Base-by-base conservation (phyloP, 1,140 invertebrate genomes). In the Euglossa dilemma region DNA sequence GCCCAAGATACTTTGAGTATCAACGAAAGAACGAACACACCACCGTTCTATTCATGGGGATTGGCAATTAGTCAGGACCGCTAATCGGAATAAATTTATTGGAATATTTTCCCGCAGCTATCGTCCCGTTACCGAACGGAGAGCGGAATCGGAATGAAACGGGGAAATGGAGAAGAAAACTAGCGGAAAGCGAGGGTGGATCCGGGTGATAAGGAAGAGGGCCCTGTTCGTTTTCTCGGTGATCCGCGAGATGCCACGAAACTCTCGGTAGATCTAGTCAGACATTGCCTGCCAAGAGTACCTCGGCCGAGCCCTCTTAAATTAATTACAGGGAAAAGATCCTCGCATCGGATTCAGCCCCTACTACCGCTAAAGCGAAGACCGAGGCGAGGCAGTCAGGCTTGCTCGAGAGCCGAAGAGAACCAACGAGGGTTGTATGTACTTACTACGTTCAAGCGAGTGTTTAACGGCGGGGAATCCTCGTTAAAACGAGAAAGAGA, bases 241-340 rank as follows among this genome's bases (percentile, higher is more conserved):
- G 83, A 85, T 88, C 87, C 87, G 87, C 86, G 87, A 88, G 79
- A 88, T 85, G 86, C 87, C 79, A 85, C 54, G 80, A 75, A 80
- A 78, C 74, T 83, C 84, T 74, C n/a, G 61, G 59, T 25, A 67
- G 69, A 78, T 69, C 79, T 85, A 73, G 80, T 57, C 83, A 72
- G 78, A 78, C 69, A 63, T 76, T 73, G 78, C 50, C 73, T 71
- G 67, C 63, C 80, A 76, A 71, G 82, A 90, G 89, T 87, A 87
- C 87, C 90, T 91, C 87, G 86, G 87, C 77, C 83, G 88, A 91
- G 90, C 91, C 91, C 91, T 91, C 91, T 92, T 92, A 92, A 92
- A 92, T 92, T 92, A 92, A 92, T 92, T 92, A 92, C 92, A 92
- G 91, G 90, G 91, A 92, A 92, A 92, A 92, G 91, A 92, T 92